These are phyloP conservation scores for Pseudopodoces humilis DNA, from an alignment of 2,113 vertebrate species.

Conservation along the genomic window DNA sequence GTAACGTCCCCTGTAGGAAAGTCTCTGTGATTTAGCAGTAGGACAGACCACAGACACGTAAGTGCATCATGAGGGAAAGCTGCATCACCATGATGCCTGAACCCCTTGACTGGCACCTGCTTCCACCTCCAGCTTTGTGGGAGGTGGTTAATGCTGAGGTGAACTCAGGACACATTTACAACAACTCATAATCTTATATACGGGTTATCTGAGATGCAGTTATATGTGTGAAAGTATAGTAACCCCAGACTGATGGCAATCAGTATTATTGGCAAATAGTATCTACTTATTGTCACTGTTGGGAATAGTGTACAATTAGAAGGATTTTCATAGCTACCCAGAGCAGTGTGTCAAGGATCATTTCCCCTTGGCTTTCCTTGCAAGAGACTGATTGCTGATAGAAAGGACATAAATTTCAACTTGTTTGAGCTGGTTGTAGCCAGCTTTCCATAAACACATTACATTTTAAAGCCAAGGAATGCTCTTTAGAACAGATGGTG, in stretches of 20 bases:
- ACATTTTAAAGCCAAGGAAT: conserved; percentile 22
- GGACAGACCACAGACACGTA: not conserved
- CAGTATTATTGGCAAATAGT: conserved; percentile 3
- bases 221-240: not conserved
- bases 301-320: not conserved
- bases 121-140: not conserved
- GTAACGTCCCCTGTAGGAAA: not conserved
- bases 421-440: conserved; percentile 4
- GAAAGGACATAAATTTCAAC: not conserved
- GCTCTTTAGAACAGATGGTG: not conserved
- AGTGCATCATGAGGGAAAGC: not conserved
- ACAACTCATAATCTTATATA: not conserved
- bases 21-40: not conserved
- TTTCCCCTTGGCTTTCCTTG: conserved; percentile 56
- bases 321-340: conserved; percentile 42
- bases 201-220: not conserved
- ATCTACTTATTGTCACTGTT: not conserved
- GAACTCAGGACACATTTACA: not conserved
- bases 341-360: conserved; percentile 61
- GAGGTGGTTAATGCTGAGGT: not conserved
- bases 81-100: rapidly evolving
- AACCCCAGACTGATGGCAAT: not conserved
- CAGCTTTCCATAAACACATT: not conserved
- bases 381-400: conserved; percentile 53
- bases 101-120: not conserved